phyloP scores from a whole-genome alignment of 1,140 invertebrate genomes.

The Lepidostoma basale region DNA sequence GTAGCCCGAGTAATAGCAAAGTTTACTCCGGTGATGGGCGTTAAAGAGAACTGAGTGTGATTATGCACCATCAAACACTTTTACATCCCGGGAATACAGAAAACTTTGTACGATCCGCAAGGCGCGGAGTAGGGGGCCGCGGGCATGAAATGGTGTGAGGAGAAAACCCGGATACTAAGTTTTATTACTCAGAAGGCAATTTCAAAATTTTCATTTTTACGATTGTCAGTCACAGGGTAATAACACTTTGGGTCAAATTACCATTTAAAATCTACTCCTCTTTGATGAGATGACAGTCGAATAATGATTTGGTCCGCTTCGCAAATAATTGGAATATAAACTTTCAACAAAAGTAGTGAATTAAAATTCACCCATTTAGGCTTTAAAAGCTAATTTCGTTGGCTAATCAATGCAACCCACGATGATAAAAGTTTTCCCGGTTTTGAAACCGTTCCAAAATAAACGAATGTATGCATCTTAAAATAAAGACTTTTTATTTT shows the following conservation, averaged over 20 bases:
- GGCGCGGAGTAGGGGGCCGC: no score
- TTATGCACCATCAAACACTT: constrained; percentile 18
- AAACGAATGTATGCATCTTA: not conserved
- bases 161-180: constrained; percentile 4
- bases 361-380: no score
- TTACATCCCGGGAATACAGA: not conserved
- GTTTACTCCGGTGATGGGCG: constrained; percentile 5
- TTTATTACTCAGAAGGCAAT: constrained; percentile 11
- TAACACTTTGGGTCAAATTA: constrained; percentile 2
- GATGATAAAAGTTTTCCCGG: not conserved
- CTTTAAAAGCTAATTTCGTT: not conserved
- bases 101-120: constrained; percentile 4
- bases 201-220: constrained; percentile 16
- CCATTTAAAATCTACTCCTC: not conserved
- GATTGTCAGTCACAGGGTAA: constrained; percentile 8
- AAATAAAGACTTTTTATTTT: not conserved
- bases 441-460: not conserved
- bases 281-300: not conserved
- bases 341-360: no score
- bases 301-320: not conserved
- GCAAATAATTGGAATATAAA: no score
- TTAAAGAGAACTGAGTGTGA: not conserved
- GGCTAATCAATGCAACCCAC: not conserved
- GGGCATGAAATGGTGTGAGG: no score
- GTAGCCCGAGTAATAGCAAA: not conserved